These are phyloP conservation scores for Pelmatolapia mariae DNA, from an alignment of 2,113 vertebrate genomes.

Conservation along the genomic window DNA sequence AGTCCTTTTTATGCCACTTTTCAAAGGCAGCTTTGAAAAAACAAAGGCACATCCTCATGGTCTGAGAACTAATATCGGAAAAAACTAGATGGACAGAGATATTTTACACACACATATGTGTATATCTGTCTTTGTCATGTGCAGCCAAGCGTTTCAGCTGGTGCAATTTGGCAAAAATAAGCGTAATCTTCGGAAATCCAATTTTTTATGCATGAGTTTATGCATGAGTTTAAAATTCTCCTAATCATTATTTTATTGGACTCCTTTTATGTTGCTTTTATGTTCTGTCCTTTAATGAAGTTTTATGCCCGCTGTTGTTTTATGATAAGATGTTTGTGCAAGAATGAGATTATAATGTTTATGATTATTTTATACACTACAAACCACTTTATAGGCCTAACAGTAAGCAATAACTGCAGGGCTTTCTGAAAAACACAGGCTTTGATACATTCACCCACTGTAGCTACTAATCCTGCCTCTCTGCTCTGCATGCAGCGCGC, in stretches of 20 bases:
- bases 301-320: slow-evolving; percentile 22
- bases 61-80: not conserved
- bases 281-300: slow-evolving; percentile 13
- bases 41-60: not conserved
- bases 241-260: slow-evolving; percentile 16
- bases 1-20: slow-evolving; percentile 34
- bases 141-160: not conserved
- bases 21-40: slow-evolving; percentile 43
- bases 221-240: not conserved
- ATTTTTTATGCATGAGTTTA: slow-evolving; percentile 2
- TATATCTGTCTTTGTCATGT: not conserved
- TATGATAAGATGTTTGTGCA: slow-evolving; percentile 44
- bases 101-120: not conserved
- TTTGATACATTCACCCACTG: not conserved
- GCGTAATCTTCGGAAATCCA: slow-evolving; percentile 8
- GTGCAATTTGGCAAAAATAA: not conserved
- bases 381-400: not conserved
- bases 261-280: slow-evolving; percentile 39
- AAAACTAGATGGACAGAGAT: not conserved
- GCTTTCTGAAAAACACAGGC: not conserved
- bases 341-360: slow-evolving; percentile 35
- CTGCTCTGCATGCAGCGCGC: not conserved
- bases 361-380: slow-evolving; percentile 26
- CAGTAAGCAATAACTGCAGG: not conserved
- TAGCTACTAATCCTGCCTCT: not conserved